Conservation (phyloP, 1,140 invertebrate genomes). For the Laodelphax striatellus region DNA sequence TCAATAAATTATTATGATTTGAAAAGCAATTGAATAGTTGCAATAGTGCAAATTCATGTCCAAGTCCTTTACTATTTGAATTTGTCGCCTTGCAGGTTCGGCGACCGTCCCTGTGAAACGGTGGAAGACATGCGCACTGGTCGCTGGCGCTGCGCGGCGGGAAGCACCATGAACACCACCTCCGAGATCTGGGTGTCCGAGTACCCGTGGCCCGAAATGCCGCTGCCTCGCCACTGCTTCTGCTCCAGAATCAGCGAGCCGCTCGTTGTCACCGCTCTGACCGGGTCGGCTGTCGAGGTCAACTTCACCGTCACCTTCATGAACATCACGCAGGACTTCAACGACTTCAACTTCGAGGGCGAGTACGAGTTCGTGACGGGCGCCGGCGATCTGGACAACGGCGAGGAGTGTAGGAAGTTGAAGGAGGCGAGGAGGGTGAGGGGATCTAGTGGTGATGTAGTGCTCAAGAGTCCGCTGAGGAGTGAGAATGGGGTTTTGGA, state of each 20-base stretch:
- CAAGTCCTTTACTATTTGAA: too few relatives aligned
- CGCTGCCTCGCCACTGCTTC: conserved; percentile 54
- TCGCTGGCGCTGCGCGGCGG: conserved; percentile 47
- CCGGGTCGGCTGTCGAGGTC: conserved; percentile 53
- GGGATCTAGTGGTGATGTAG: conserved; percentile 59
- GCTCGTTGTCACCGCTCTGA: conserved; percentile 44
- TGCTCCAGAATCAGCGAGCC: conserved; percentile 56
- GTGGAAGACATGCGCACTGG: conserved; percentile 49
- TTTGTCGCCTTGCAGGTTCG: conserved; percentile 45
- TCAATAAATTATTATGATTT: too few relatives aligned
- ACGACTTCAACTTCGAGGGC: conserved; percentile 68
- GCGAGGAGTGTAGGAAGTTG: conserved; percentile 42
- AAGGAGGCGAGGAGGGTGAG: conserved; percentile 48
- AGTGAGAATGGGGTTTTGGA: conserved; percentile 26
- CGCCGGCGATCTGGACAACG: conserved; percentile 25
- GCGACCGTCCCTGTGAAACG: conserved; percentile 49
- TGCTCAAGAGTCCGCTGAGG: conserved; percentile 34
- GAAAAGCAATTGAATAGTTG: too few relatives aligned
- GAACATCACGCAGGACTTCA: conserved; percentile 71
- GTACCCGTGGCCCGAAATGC: conserved; percentile 52
- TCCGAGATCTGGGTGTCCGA: conserved; percentile 56
- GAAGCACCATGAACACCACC: conserved; percentile 6
- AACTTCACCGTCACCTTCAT: conserved; percentile 62
- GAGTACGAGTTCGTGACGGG: conserved; percentile 24
- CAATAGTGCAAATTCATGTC: too few relatives aligned